Evolutionary conservation across 2,888 invertebrate genomes (phyloP), one percentile per base, ranked within the genome.

Genomic region (Tinea semifulvella): DNA sequence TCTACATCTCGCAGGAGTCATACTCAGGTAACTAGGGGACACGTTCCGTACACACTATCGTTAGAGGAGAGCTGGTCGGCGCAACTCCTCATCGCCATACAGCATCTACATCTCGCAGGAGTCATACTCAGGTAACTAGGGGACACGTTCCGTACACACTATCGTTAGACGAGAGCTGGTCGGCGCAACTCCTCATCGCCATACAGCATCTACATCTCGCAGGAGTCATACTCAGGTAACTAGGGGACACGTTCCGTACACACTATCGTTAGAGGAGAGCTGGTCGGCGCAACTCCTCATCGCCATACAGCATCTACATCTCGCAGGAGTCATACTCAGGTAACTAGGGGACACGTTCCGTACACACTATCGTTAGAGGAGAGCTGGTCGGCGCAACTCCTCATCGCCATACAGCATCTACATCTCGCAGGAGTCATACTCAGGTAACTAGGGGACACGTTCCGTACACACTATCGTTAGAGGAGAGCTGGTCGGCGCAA

Each of bases 341-440:
- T 74, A 40, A 43, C 17, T 46, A 25, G 2, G 35, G 3, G 14
- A 3, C 26, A 3, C 22, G n/a, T n/a, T n/a, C n/a, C n/a, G n/a
- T n/a, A n/a, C n/a, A n/a, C n/a, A n/a, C n/a, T n/a, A n/a, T n/a
- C n/a, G n/a, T n/a, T n/a, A n/a, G n/a, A n/a, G n/a, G n/a, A n/a
- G n/a, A n/a, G n/a, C n/a, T 40, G 40, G 40, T 20, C 40, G 2
- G 90, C 93, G 0, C 91, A 96, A 67, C 77, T 96, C 39, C 79
- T 95, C 7, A 74, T 89, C 0, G 91, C 92, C 0, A 60, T 96
- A 4, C 89, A 92, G 54, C 84, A 87, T 44, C 75, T 96, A 20
- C 96, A 96, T 73, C 84, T 84, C 50, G 82, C 87, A 45, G 92
- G 93, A 2, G 86, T 96, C n/a, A 82, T 90, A 43, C 87, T 89